phyloP scores from a whole-genome alignment of 2,113 vertebrate genomes.

The Crotalus viridis region DNA sequence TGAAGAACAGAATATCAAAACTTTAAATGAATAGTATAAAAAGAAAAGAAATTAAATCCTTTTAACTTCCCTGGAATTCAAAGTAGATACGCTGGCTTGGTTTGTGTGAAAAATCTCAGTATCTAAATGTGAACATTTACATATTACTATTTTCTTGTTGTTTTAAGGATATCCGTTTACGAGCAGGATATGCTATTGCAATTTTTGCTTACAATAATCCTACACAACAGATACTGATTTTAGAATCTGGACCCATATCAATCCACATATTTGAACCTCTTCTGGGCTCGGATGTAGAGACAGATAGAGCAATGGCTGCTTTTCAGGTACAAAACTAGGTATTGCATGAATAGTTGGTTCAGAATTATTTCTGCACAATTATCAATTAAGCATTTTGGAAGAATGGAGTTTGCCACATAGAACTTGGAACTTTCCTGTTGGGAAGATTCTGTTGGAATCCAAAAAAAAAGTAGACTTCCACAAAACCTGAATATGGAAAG shows the following conservation, averaged over 20 bases:
- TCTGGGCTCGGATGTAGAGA: constrained; percentile 67
- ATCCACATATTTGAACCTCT: constrained; percentile 67
- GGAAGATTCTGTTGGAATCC: neutral
- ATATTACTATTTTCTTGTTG: neutral
- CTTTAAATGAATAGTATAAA: neutral
- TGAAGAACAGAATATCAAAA: neutral
- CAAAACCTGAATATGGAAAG: neutral
- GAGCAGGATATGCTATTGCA: constrained; percentile 71
- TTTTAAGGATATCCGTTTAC: constrained; percentile 70
- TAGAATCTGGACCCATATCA: constrained; percentile 65
- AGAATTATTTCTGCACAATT: neutral
- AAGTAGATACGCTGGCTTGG: neutral
- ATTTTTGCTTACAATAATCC: constrained; percentile 75
- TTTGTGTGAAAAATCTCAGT: neutral
- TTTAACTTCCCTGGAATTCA: neutral
- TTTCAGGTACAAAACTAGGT: constrained; percentile 73
- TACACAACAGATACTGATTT: constrained; percentile 67
- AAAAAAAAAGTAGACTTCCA: neutral
- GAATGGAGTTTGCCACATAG: neutral
- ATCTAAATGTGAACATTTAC: neutral
- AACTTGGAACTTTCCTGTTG: neutral
- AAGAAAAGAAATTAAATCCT: neutral
- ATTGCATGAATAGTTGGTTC: neutral
- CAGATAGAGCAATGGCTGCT: constrained; percentile 71
- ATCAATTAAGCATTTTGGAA: neutral